Base-by-base conservation (phyloP, 2,797 vertebrate genomes). In the Hydrocynus forskahlii region DNA sequence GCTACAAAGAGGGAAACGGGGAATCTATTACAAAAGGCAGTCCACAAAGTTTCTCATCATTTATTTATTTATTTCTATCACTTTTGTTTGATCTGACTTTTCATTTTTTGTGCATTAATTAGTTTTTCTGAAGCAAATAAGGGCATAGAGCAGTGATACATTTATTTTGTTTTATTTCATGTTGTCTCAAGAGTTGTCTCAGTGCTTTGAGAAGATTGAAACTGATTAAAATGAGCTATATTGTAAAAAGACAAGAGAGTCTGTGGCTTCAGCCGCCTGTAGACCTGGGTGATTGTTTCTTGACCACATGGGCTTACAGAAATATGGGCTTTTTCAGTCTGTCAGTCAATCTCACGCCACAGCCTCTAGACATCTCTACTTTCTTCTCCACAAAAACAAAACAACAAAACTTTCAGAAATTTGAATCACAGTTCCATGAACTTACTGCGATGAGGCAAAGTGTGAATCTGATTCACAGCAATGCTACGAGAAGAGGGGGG, bases 371-470 rank as follows among this genome's bases (percentile, higher is more conserved):
- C n/a, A n/a, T n/a, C n/a, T n/a, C n/a, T n/a, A n/a, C n/a, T n/a
- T n/a, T n/a, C n/a, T n/a, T n/a, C n/a, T n/a, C 19, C 17, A 19
- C n/a, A 55, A 55, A 55, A 55, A 55, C 54, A 55, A 55, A n/a
- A 54, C 14, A 0, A 14, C 9, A 35, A 25, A 5, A n/a, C 2
- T 63, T 67, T 19, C 54, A 7, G 19, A 6, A n/a, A n/a, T n/a
- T n/a, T n/a, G n/a, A n/a, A n/a, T n/a, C n/a, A n/a, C n/a, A n/a
- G n/a, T n/a, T n/a, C 9, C 0, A 48, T 62, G 14, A 1, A 25
- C n/a, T 79, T 55, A 10, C 29, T 55, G 78, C 55, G 75, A 76
- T 59, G 55, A 81, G 59, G 63, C 66, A n/a, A 60, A 16, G 38
- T 70, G 60, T 69, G 67, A 17, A 79, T 80, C 63, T 7, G 77